Conservation (phyloP, 1,140 invertebrate species). For the Heliconius eleuchia region DNA sequence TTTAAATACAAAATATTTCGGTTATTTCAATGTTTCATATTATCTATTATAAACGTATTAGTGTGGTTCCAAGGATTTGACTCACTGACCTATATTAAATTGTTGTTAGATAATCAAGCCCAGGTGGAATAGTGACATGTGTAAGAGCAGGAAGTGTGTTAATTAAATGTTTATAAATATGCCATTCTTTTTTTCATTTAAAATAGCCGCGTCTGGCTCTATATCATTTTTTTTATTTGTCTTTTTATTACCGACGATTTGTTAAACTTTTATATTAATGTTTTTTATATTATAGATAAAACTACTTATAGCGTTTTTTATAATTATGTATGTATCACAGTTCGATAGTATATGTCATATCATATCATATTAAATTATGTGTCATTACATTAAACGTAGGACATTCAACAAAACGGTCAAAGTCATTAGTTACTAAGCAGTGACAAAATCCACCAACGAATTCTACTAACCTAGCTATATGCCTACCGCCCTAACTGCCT, state of each 20-base stretch:
- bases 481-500: neutral
- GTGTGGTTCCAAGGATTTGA: conserved; percentile 18
- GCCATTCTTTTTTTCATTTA: neutral
- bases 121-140: conserved; percentile 24
- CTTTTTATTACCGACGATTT: neutral
- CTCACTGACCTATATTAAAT: conserved; percentile 38
- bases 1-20: neutral
- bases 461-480: neutral
- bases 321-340: too few species aligned
- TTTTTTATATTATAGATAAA: too few species aligned
- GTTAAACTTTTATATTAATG: too few species aligned
- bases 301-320: too few species aligned
- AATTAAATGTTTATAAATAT: neutral
- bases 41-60: conserved; percentile 29
- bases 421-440: neutral
- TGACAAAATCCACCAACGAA: neutral
- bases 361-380: neutral
- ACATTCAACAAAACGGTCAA: neutral
- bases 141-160: conserved; percentile 6
- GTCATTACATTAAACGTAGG: neutral
- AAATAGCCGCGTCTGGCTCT: neutral
- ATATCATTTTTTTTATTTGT: neutral
- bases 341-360: too few species aligned
- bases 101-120: conserved; percentile 16
- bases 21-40: conserved; percentile 22